Conservation (phyloP, 1,140 invertebrate species). For the Neodiprion virginianus region DNA sequence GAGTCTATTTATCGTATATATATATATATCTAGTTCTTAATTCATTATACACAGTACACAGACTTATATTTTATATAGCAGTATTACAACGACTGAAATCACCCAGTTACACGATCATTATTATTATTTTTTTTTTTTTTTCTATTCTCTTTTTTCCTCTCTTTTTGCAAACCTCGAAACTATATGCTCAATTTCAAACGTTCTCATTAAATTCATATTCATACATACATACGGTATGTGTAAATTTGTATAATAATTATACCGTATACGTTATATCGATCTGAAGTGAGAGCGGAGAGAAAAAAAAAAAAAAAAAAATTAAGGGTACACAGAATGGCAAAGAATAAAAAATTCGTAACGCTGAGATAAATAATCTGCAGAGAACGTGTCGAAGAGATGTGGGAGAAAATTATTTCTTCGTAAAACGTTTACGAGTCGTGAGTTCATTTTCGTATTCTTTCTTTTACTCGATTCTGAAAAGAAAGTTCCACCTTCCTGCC, state of each 20-base stretch:
- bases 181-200: too few species aligned
- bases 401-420: too few species aligned
- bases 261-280: too few species aligned
- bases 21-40: conserved; percentile 57
- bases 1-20: conserved; percentile 46
- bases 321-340: too few species aligned
- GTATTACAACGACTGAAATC: conserved; percentile 42
- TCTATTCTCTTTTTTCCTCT: too few species aligned
- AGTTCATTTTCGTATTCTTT: conserved; percentile 9
- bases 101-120: not conserved
- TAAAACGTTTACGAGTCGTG: conserved; percentile 4
- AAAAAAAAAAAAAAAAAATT: too few species aligned
- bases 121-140: not conserved
- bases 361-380: too few species aligned
- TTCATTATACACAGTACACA: conserved; percentile 61
- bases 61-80: conserved; percentile 47
- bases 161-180: not conserved
- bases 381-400: too few species aligned
- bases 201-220: too few species aligned
- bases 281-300: too few species aligned
- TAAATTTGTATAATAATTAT: conserved; percentile 17
- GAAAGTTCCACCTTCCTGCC: not conserved
- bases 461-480: conserved; percentile 9
- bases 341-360: too few species aligned
- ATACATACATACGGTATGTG: conserved; percentile 20